Conservation (phyloP, 2,797 vertebrate genomes). For the Epinephelus coioides region DNA sequence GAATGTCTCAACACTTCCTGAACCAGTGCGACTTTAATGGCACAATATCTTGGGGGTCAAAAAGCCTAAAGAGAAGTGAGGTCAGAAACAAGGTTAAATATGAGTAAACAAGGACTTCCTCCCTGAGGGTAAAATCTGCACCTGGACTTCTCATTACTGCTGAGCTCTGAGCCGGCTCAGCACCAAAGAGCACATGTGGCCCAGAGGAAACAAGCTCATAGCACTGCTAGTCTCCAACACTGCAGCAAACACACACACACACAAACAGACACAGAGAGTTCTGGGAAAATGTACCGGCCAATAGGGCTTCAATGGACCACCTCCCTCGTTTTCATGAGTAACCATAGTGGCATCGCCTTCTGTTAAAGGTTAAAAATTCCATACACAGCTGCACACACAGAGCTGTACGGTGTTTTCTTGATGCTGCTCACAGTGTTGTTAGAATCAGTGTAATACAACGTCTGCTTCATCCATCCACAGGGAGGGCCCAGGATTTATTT, state of each 20-base stretch:
- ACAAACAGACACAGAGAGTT: constrained; percentile 8
- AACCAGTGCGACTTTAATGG: constrained; percentile 3
- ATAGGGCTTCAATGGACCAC: constrained; percentile 36
- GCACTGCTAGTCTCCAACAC: constrained; percentile 52
- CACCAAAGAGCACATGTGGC: constrained; percentile 74
- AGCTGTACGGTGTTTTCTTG: constrained; percentile 4
- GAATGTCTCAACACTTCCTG: constrained; percentile 14
- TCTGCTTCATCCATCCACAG: constrained; percentile 44
- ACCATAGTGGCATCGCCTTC: constrained; percentile 7
- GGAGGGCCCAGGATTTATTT: constrained; percentile 61
- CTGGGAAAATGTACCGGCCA: constrained; percentile 48
- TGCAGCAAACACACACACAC: constrained; percentile 45
- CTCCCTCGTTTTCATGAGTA: constrained; percentile 45
- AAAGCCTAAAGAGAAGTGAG: constrained; percentile 35
- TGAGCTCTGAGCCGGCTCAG: constrained; percentile 52
- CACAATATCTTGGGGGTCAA: constrained; percentile 33
- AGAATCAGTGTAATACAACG: constrained; percentile 22
- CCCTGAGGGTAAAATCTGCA: constrained; percentile 78
- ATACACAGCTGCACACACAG: constrained; percentile 13
- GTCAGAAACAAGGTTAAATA: constrained; percentile 70
- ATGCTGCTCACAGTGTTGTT: constrained; percentile 15
- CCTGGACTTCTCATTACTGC: constrained; percentile 84
- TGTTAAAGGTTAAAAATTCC: constrained; percentile 25
- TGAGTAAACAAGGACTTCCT: constrained; percentile 82
- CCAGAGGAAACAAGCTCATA: constrained; percentile 79